Conservation (phyloP, 2,113 vertebrate species). For the Urocitellus parryii region DNA sequence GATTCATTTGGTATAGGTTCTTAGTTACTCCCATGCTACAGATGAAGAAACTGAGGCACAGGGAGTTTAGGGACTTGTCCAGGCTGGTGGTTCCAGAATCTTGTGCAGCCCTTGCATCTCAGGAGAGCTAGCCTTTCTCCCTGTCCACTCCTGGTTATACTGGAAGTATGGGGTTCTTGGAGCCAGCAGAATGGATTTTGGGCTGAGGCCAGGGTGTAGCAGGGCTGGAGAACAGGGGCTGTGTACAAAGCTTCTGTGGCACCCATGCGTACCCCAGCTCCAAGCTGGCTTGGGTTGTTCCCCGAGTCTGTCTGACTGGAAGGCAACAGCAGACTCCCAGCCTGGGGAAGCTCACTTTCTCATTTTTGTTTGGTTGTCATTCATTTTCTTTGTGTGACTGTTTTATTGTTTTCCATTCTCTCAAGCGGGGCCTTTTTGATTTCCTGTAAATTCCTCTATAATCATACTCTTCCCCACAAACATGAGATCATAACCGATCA, state of each 20-base stretch:
- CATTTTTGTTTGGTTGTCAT: slow-evolving; percentile 39
- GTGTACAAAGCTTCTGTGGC: not conserved
- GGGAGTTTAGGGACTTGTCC: not conserved
- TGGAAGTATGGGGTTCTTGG: not conserved
- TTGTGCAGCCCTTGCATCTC: not conserved
- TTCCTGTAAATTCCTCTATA: slow-evolving; percentile 79
- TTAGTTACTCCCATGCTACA: not conserved
- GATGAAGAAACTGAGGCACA: not conserved
- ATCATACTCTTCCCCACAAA: slow-evolving; percentile 71
- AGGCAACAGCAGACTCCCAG: not conserved
- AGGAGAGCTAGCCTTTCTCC: not conserved
- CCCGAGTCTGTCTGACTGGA: not conserved
- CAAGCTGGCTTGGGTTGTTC: not conserved
- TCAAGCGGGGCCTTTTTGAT: slow-evolving; percentile 74
- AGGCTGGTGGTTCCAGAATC: not conserved
- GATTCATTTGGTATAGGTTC: not conserved
- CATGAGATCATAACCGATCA: slow-evolving; percentile 74
- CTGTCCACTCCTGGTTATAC: not conserved
- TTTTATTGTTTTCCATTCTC: slow-evolving; percentile 80
- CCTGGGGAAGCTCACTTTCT: not conserved
- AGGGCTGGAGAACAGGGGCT: not conserved
- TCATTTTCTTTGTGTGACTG: slow-evolving; percentile 75
- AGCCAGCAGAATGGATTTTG: not conserved
- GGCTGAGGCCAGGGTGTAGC: not conserved
- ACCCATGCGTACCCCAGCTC: rapidly evolving